phyloP scores from a whole-genome alignment of 2,797 vertebrate species.

The Sebastes minor region DNA sequence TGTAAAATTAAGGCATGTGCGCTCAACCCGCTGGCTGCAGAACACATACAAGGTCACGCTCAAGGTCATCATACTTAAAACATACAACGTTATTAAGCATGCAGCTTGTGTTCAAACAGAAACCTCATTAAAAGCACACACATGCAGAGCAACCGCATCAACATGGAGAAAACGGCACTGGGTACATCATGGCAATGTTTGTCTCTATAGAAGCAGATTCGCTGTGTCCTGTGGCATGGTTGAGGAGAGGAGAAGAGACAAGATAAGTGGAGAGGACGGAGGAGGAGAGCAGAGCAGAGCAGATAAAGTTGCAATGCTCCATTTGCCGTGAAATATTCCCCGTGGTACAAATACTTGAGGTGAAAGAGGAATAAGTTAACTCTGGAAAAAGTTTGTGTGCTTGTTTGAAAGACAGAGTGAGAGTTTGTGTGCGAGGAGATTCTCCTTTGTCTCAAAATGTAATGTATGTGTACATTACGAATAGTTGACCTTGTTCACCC shows the following conservation, averaged over 20 bases:
- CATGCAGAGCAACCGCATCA: not conserved
- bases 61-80: not conserved
- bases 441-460: not conserved
- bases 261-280: conserved; percentile 70
- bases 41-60: not conserved
- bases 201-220: conserved; percentile 22
- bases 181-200: conserved; percentile 10
- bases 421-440: not conserved
- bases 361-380: conserved; percentile 55
- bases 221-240: conserved; percentile 19
- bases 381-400: conserved; percentile 40
- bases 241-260: conserved; percentile 48
- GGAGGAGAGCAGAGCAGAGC: conserved; percentile 43
- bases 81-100: not conserved
- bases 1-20: not conserved
- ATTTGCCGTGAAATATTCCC: conserved; percentile 66
- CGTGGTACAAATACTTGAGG: conserved; percentile 53
- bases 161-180: not conserved
- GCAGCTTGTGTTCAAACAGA: not conserved
- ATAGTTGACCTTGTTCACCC: not conserved
- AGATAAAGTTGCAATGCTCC: conserved; percentile 64
- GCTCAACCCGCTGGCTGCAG: not conserved
- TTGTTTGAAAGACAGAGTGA: not conserved
- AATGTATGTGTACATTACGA: not conserved
- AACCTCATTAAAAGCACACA: not conserved